Evolutionary conservation across 2,113 vertebrate genomes (phyloP).

Genomic region (Raphicerus campestris): DNA sequence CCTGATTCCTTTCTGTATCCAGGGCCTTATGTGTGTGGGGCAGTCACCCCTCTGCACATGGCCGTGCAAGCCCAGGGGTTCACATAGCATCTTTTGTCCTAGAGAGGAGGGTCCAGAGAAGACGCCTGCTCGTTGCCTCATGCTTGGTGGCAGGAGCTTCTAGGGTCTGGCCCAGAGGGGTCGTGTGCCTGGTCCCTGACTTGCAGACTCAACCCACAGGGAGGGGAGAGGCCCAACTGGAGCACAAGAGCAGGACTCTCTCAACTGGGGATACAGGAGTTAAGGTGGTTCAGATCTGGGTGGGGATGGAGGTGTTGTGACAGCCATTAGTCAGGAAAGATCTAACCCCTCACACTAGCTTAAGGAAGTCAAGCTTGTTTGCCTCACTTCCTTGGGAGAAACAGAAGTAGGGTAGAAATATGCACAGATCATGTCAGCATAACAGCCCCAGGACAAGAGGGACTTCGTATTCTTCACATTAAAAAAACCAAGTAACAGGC

Average conservation of each 20-base stretch:
- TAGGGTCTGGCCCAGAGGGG: background rate
- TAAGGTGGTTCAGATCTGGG: background rate
- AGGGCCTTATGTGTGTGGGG: background rate
- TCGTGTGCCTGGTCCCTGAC: background rate
- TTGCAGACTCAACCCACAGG: background rate
- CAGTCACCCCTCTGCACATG: background rate
- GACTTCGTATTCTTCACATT: background rate
- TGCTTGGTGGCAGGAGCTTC: background rate
- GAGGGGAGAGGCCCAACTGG: background rate
- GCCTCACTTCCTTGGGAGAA: background rate
- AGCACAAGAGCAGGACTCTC: background rate
- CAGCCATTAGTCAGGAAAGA: background rate
- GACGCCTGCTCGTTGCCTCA: background rate
- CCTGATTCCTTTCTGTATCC: background rate
- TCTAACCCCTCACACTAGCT: background rate
- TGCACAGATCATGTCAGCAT: background rate
- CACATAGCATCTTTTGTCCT: background rate
- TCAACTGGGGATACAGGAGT: background rate
- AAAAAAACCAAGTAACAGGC: background rate
- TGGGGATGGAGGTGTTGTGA: fast-evolving
- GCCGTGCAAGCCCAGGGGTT: background rate
- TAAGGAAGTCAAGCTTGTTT: background rate
- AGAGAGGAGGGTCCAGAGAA: background rate
- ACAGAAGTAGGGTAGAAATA: background rate
- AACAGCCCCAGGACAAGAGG: no score